A percentile compares a stretch with the other conserved stretches of the same genome.
Evolutionary conservation across 1,140 invertebrate species (phyloP).

Genomic region (Drosophila leontia): DNA sequence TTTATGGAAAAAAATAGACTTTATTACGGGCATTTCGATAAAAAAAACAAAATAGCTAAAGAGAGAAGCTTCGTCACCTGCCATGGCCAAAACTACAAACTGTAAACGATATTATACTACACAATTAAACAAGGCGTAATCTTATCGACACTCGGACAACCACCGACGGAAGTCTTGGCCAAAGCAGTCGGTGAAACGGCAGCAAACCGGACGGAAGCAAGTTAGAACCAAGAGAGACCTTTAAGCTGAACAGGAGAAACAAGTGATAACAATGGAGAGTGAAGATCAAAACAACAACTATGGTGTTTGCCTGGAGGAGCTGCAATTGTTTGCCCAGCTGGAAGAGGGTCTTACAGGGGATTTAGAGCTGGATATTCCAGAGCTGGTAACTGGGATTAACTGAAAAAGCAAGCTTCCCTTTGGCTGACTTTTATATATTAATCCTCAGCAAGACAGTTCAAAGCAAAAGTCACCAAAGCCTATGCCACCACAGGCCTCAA

Average conservation of each 20-base stretch:
- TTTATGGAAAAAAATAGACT: constrained; percentile 42
- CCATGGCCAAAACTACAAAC: constrained; percentile 14
- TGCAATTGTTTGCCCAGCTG: constrained; percentile 57
- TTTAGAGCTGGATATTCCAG: constrained; percentile 25
- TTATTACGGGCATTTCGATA: constrained; percentile 60
- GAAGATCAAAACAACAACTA: constrained; percentile 32
- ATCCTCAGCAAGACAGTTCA: neutral
- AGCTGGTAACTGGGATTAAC: constrained; percentile 18
- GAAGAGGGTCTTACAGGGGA: constrained; percentile 9
- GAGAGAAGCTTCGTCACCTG: constrained; percentile 13
- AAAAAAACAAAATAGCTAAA: constrained; percentile 17
- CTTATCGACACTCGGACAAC: constrained; percentile 30
- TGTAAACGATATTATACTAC: constrained; percentile 37
- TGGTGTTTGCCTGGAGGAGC: constrained; percentile 51
- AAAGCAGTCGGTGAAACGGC: constrained; percentile 16
- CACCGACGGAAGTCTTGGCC: constrained; percentile 18
- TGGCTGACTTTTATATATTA: neutral
- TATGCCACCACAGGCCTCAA: neutral
- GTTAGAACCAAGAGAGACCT: neutral
- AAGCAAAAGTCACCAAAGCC: neutral
- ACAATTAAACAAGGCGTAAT: constrained; percentile 46
- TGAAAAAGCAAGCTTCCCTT: neutral
- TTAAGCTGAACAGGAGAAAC: constrained; percentile 6
- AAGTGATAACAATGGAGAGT: neutral
- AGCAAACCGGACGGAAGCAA: constrained; percentile 7